These are phyloP conservation scores for Ahaetulla prasina DNA, from an alignment of 2,113 vertebrate species.

Conservation along the genomic window DNA sequence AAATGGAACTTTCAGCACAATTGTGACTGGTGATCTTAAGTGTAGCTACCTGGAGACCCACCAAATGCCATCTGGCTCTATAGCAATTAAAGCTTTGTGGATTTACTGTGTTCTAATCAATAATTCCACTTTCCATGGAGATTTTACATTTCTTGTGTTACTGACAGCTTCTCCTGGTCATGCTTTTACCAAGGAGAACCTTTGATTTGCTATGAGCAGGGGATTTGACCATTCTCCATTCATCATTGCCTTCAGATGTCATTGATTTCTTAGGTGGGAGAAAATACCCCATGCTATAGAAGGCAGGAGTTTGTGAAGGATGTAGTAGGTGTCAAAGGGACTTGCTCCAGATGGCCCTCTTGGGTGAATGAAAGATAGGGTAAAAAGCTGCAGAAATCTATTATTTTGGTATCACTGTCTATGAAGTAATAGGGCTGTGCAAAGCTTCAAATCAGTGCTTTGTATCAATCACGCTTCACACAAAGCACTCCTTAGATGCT, in stretches of 20 bases:
- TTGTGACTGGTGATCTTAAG: neutral
- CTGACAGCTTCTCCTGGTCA: neutral
- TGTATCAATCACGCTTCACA: neutral
- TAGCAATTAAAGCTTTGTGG: neutral
- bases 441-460: neutral
- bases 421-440: neutral
- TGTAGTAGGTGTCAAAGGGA: neutral
- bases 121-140: neutral
- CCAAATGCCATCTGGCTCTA: neutral
- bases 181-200: neutral
- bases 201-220: constrained; percentile 16
- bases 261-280: neutral
- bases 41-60: neutral
- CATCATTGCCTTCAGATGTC: neutral
- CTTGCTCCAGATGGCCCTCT: neutral
- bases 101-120: neutral
- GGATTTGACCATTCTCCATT: constrained; percentile 25
- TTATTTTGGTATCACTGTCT: neutral
- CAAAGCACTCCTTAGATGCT: neutral
- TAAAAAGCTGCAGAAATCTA: neutral
- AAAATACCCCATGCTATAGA: neutral
- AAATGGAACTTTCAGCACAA: neutral
- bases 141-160: neutral
- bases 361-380: neutral
- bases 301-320: neutral